Percentiles rank a stretch among this genome's conserved stretches.
Evolutionary conservation across 1,140 invertebrate species (phyloP).

Genomic region (Lepidostoma basale): DNA sequence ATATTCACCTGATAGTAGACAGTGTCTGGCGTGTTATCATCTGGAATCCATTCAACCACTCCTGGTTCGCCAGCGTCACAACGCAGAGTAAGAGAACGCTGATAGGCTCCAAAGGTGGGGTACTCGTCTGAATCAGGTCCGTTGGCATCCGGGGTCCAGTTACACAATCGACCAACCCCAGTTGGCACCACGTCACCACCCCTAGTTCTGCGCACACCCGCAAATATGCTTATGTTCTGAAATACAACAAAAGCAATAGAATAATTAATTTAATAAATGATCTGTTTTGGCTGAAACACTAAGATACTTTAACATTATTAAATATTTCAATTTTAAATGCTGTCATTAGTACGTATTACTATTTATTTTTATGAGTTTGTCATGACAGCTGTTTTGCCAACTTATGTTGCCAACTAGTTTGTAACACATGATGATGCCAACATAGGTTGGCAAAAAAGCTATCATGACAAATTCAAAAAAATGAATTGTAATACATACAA

Average conservation of each 20-base stretch:
- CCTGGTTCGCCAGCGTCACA: conserved; percentile 86
- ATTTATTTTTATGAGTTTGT: too few relatives aligned
- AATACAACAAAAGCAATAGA: conserved; percentile 22
- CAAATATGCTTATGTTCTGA: conserved; percentile 81
- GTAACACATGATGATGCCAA: too few relatives aligned
- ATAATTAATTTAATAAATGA: too few relatives aligned
- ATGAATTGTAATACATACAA: too few relatives aligned
- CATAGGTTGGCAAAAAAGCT: too few relatives aligned
- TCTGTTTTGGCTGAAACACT: too few relatives aligned
- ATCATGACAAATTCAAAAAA: too few relatives aligned
- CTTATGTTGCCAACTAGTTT: too few relatives aligned
- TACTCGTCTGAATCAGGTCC: conserved; percentile 78
- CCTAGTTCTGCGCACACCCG: conserved; percentile 73
- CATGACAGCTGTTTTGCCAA: too few relatives aligned
- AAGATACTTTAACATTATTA: too few relatives aligned
- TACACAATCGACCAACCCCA: conserved; percentile 81
- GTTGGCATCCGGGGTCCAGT: conserved; percentile 80
- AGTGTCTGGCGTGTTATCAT: conserved; percentile 84
- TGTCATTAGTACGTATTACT: too few relatives aligned
- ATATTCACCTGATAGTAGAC: conserved; percentile 94
- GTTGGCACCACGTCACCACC: conserved; percentile 71
- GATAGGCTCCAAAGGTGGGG: conserved; percentile 86
- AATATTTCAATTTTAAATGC: too few relatives aligned
- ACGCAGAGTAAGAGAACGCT: conserved; percentile 78
- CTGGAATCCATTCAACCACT: conserved; percentile 86